Percentiles rank a stretch among this genome's conserved stretches.
These are phyloP conservation scores for Lycodopsis pacificus DNA, from an alignment of 2,797 vertebrate species.

Conservation along the genomic window DNA sequence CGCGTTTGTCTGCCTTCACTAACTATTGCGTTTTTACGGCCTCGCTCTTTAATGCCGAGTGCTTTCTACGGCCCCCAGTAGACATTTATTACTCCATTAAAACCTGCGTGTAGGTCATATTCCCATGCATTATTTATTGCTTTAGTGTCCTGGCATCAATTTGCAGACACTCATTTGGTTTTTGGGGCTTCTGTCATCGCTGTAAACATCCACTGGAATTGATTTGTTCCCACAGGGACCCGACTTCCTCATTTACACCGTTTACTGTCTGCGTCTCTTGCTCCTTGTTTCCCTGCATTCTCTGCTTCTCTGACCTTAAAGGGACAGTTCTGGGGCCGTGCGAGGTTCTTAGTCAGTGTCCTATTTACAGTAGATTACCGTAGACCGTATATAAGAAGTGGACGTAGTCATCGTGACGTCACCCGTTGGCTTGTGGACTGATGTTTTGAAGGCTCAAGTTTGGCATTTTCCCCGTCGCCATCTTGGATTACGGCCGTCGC, in stretches of 20 bases:
- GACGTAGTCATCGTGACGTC: not conserved
- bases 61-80: conserved; percentile 6
- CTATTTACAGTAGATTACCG: not conserved
- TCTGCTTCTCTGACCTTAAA: not conserved
- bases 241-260: conserved; percentile 29
- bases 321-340: not conserved
- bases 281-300: not conserved
- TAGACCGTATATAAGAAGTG: not conserved
- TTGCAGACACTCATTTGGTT: conserved; percentile 25
- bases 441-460: no score
- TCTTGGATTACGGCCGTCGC: no score
- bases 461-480: no score
- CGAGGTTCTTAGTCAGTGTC: not conserved
- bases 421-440: no score
- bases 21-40: conserved; percentile 26
- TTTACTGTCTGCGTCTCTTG: not conserved
- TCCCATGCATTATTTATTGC: conserved; percentile 65
- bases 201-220: conserved; percentile 26
- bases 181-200: not conserved
- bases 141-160: conserved; percentile 35
- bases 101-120: conserved; percentile 31
- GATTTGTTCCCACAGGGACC: conserved; percentile 13
- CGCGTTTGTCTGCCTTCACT: conserved; percentile 5
- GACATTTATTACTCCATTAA: conserved; percentile 52
- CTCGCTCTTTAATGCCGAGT: conserved; percentile 8